A percentile compares a stretch with the other conserved stretches of the same genome.
Evolutionary conservation across 2,888 invertebrate genomes (phyloP).

Genomic region (Leucoma salicis): DNA sequence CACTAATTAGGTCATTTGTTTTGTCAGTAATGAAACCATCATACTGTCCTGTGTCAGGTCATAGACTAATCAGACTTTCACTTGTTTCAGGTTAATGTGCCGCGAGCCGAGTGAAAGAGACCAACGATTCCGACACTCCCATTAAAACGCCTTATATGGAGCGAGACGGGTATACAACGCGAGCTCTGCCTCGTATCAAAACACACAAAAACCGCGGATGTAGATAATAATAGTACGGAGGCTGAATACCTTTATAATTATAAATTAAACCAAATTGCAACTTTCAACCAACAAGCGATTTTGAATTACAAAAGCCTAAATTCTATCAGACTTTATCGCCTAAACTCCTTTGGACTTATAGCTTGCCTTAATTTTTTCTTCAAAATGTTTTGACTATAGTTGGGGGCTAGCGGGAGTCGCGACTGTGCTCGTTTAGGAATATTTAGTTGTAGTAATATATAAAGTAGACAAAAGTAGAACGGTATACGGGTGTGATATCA

Average conservation of each 20-base stretch:
- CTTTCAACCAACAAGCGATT: slow-evolving; percentile 36
- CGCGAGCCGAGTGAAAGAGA: slow-evolving; percentile 56
- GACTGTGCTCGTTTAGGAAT: slow-evolving; percentile 36
- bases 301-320: slow-evolving; percentile 50
- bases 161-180: slow-evolving; percentile 68
- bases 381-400: slow-evolving; percentile 41
- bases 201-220: slow-evolving; percentile 61
- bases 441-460: slow-evolving; percentile 27
- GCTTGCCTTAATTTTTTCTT: slow-evolving; percentile 51
- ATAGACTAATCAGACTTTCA: slow-evolving; percentile 44
- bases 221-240: slow-evolving; percentile 67
- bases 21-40: slow-evolving; percentile 14
- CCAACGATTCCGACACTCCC: slow-evolving; percentile 47
- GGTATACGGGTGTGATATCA: slow-evolving; percentile 46
- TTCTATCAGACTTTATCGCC: slow-evolving; percentile 45
- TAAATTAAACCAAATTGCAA: slow-evolving; percentile 30
- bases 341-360: slow-evolving; percentile 32
- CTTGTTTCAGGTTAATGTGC: slow-evolving; percentile 69
- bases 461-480: slow-evolving; percentile 39
- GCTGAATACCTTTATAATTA: slow-evolving; percentile 33
- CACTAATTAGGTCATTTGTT: slow-evolving; percentile 26
- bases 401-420: slow-evolving; percentile 31
- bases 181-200: slow-evolving; percentile 64
- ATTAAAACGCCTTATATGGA: slow-evolving; percentile 74
- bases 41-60: slow-evolving; percentile 13